Evolutionary conservation across 64 coral and sea anemone species (phyloP).

Genomic region (Pachyseris speciosa): DNA sequence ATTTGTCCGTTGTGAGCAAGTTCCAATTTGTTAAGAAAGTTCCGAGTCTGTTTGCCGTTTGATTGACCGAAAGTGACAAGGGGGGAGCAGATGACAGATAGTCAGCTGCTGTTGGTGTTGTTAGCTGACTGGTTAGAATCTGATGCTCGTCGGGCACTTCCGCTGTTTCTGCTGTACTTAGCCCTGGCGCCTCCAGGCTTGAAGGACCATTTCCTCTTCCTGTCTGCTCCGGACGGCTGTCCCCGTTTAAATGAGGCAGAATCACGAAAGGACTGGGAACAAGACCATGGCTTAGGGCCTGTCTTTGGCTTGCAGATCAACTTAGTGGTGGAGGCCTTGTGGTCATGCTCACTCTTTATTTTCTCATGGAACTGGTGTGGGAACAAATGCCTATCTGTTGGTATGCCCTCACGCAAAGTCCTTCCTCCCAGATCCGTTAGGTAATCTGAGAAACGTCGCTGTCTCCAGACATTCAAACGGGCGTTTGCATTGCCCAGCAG

Average conservation of each 20-base stretch:
- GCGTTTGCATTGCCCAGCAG: constrained; percentile 46
- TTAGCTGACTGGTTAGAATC: neutral
- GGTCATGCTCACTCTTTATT: constrained; percentile 47
- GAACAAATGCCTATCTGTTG: constrained; percentile 66
- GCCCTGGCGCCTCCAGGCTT: neutral
- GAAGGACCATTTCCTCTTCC: constrained; percentile 28
- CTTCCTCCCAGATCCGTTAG: constrained; percentile 51
- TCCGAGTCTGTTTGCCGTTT: neutral
- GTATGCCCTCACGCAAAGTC: constrained; percentile 41
- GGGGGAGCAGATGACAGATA: constrained; percentile 11
- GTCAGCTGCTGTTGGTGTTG: constrained; percentile 23
- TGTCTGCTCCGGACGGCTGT: constrained; percentile 14
- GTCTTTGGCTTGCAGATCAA: constrained; percentile 51
- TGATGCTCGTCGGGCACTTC: neutral
- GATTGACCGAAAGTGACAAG: neutral
- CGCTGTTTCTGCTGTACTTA: constrained; percentile 6
- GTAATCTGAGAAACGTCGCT: constrained; percentile 62
- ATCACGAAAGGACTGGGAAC: constrained; percentile 51
- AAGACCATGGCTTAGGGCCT: neutral
- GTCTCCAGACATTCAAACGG: constrained; percentile 35
- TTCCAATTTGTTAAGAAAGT: too few relatives aligned
- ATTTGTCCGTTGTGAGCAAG: too few relatives aligned
- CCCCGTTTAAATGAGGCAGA: constrained; percentile 9
- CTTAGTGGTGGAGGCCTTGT: too few relatives aligned
- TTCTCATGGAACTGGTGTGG: constrained; percentile 54